Percentiles rank a stretch among this genome's conserved stretches.
phyloP scores from a whole-genome alignment of 2,797 vertebrate species.

The Alca torda region DNA sequence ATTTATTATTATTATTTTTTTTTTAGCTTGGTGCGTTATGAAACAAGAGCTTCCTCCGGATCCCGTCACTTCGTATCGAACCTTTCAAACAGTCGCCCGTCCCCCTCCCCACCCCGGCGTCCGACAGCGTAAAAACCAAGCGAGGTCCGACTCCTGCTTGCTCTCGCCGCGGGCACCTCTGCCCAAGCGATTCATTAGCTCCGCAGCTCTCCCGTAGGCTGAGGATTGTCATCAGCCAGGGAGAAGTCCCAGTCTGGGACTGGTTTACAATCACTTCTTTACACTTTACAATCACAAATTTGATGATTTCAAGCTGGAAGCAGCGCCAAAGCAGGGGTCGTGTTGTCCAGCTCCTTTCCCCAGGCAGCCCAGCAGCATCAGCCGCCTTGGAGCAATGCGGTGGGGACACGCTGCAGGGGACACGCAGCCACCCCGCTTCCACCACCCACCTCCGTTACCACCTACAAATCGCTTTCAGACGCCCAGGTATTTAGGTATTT shows the following conservation, averaged over 20 bases:
- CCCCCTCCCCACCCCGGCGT: not conserved
- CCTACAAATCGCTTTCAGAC: not conserved
- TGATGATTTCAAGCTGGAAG: not conserved
- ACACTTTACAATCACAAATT: not conserved
- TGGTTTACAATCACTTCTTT: not conserved
- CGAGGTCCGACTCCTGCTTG: not conserved
- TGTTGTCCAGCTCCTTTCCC: not conserved
- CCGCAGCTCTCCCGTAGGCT: fast-evolving
- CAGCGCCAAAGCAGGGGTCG: fast-evolving
- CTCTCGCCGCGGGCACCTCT: not conserved
- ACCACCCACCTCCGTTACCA: not conserved
- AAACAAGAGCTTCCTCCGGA: not conserved
- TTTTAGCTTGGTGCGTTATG: not conserved
- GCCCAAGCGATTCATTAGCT: not conserved
- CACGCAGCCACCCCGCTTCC: not conserved
- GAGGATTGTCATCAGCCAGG: not conserved
- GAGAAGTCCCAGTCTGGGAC: not conserved
- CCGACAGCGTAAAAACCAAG: not conserved
- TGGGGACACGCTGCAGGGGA: not conserved
- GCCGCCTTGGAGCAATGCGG: not conserved
- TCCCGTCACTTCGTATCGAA: not conserved
- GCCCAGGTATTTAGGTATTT: not conserved
- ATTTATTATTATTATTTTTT: not conserved
- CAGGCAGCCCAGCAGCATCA: not conserved
- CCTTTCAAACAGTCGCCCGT: not conserved